Conservation (phyloP, 2,113 vertebrate genomes). For the Alaudala cheleensis region DNA sequence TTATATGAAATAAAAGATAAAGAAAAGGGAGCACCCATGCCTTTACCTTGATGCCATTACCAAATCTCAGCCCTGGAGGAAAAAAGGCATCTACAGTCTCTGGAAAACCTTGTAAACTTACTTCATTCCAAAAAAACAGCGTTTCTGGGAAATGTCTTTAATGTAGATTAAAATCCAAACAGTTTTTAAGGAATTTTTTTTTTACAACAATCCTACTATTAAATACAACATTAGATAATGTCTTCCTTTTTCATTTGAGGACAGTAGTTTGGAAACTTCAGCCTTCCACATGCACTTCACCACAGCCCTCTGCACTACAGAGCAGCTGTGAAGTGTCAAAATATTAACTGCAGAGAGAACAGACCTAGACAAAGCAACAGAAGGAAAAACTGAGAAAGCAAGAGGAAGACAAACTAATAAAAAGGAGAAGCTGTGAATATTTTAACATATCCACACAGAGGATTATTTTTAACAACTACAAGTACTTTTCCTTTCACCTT, state of each 20-base stretch:
- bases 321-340: background rate
- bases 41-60: background rate
- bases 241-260: background rate
- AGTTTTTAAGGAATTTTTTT: background rate
- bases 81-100: background rate
- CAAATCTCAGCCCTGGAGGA: background rate
- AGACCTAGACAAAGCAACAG: background rate
- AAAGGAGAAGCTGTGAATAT: background rate
- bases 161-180: fast-evolving
- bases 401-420: background rate
- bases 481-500: slow-evolving; percentile 16
- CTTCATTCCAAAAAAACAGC: background rate
- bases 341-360: fast-evolving
- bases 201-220: background rate
- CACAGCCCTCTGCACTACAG: background rate
- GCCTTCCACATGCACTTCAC: background rate
- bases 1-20: background rate
- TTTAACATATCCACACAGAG: background rate
- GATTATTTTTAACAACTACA: background rate
- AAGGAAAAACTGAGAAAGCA: background rate
- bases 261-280: background rate
- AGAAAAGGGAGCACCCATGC: background rate
- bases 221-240: background rate
- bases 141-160: background rate
- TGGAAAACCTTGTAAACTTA: background rate